Evolutionary conservation across 2,113 vertebrate species (phyloP).

Genomic region (Ginglymostoma cirratum): DNA sequence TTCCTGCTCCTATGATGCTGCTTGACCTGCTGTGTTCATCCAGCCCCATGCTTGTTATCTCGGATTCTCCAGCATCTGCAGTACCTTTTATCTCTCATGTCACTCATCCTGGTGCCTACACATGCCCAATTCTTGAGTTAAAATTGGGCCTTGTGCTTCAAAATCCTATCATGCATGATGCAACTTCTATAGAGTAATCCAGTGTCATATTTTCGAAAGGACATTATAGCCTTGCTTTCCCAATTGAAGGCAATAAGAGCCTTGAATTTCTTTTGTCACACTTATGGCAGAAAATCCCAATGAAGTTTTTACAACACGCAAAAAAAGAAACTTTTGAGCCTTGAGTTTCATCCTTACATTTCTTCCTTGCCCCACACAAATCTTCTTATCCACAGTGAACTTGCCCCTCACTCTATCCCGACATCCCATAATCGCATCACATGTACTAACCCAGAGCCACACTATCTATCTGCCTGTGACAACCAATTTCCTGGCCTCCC

Average conservation of each 20-base stretch:
- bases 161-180: neutral
- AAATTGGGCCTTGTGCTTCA: neutral
- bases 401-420: too few relatives aligned
- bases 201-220: neutral
- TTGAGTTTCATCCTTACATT: neutral
- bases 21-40: too few relatives aligned
- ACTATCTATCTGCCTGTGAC: neutral
- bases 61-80: too few relatives aligned
- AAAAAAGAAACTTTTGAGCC: neutral
- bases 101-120: neutral
- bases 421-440: neutral
- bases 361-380: neutral
- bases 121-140: neutral
- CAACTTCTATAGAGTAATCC: neutral
- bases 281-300: neutral
- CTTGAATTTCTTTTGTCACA: neutral
- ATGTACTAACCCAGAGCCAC: neutral
- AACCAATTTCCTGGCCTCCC: neutral
- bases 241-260: neutral
- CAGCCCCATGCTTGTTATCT: too few relatives aligned
- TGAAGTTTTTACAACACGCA: neutral
- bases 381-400: neutral
- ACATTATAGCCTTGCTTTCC: neutral
- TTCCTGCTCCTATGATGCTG: too few relatives aligned
- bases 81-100: too few relatives aligned